Base-by-base conservation (phyloP, 2,888 invertebrate species). In the Sepiola atlantica region DNA sequence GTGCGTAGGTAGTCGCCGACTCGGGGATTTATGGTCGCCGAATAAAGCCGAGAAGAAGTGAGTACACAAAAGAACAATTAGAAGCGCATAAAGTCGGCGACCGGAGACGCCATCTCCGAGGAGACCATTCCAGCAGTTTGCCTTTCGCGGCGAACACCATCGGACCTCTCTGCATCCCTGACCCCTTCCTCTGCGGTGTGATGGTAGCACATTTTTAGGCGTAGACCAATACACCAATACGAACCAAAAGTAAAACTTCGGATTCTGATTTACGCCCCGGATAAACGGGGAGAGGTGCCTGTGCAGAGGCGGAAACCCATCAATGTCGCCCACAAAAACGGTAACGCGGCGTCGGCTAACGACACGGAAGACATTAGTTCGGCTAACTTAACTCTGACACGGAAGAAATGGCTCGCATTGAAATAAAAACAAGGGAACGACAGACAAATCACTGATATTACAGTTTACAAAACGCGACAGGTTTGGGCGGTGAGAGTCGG, bases 341-440 rank as follows among this genome's bases (percentile, higher is more conserved):
- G 77, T 77, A 77, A 77, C 77, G 77, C 32, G 77, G 77, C n/a
- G n/a, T 77, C 77, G 77, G n/a, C 77, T 77, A 77, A 77, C 77
- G 77, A 77, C 77, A 77, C 77, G 77, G 77, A 77, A 77, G 77
- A n/a, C 77, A 77, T 77, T 77, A 77, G 77, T 77, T n/a, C 77
- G 1, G 77, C 77, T 77, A 77, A 77, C 77, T n/a, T n/a, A 12
- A 77, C 14, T 77, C n/a, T 77, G 77, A 77, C 77, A 77, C 77
- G 77, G 77, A n/a, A n/a, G 77, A 77, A 77, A 77, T 77, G 77
- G 32, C n/a, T n/a, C 32, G 77, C n/a, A 77, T 32, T 32, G 77
- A 32, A 16, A 77, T 77, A 77, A 77, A 77, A 77, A 77, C 77
- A 77, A 77, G 77, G 45, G 14, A 77, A 77, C 77, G n/a, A 18